Evolutionary conservation across 1,140 invertebrate genomes (phyloP).

Genomic region (Apis laboriosa): DNA sequence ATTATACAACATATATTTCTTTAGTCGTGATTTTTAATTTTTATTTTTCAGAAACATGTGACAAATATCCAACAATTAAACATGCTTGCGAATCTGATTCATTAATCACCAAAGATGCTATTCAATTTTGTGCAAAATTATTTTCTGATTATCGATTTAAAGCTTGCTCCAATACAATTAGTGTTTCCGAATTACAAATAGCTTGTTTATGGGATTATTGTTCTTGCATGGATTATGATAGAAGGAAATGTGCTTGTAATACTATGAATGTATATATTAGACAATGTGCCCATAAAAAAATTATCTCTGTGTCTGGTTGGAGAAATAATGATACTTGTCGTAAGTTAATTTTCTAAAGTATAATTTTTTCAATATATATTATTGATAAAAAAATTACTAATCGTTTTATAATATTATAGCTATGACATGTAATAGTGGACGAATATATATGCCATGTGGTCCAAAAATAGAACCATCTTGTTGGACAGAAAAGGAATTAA

Average conservation of each 20-base stretch:
- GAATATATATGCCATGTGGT: slow-evolving; percentile 87
- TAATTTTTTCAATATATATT: background rate
- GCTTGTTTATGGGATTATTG: slow-evolving; percentile 91
- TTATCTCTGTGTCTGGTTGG: slow-evolving; percentile 85
- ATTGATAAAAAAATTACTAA: background rate
- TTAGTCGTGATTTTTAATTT: background rate
- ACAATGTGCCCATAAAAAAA: slow-evolving; percentile 86
- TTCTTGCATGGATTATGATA: slow-evolving; percentile 82
- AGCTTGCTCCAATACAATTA: slow-evolving; percentile 84
- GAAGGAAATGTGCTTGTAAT: slow-evolving; percentile 87
- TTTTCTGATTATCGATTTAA: slow-evolving; percentile 84
- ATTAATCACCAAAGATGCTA: slow-evolving; percentile 79
- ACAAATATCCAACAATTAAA: slow-evolving; percentile 80
- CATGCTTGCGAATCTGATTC: slow-evolving; percentile 78
- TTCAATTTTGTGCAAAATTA: slow-evolving; percentile 84
- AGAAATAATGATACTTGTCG: slow-evolving; percentile 88
- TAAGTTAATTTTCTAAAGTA: slow-evolving; percentile 81
- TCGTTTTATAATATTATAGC: slow-evolving; percentile 80
- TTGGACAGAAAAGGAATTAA: slow-evolving; percentile 71
- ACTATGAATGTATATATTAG: slow-evolving; percentile 89
- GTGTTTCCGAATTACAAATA: slow-evolving; percentile 82
- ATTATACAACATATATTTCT: background rate
- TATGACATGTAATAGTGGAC: slow-evolving; percentile 85
- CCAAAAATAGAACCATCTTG: slow-evolving; percentile 83
- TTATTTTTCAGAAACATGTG: slow-evolving; percentile 83